Evolutionary conservation across 2,113 vertebrate genomes (phyloP).

Genomic region (Stomatorhinus ivindoensis): DNA sequence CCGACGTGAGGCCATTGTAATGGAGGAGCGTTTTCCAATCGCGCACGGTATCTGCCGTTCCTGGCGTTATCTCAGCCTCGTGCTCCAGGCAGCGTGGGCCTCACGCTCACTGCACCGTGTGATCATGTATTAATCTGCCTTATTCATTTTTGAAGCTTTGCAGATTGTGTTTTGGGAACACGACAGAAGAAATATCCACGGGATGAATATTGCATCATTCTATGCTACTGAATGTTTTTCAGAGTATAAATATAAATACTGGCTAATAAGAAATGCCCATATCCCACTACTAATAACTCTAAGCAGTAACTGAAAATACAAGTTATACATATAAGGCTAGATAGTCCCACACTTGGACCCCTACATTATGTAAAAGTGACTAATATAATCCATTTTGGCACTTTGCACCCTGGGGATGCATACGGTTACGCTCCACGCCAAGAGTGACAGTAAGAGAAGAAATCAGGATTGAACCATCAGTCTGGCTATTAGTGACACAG

Average conservation of each 20-base stretch:
- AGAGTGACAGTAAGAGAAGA: background rate
- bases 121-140: background rate
- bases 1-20: background rate
- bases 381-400: background rate
- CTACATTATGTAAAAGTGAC: background rate
- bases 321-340: background rate
- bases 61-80: background rate
- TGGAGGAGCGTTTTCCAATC: background rate
- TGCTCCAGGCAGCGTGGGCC: background rate
- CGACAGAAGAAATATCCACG: background rate
- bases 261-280: background rate
- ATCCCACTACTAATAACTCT: background rate
- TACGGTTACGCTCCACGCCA: background rate
- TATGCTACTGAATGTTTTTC: background rate
- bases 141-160: constrained; percentile 2
- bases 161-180: background rate
- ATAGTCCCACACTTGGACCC: background rate
- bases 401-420: background rate
- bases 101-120: background rate
- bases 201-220: background rate
- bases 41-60: background rate
- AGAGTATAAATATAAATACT: background rate
- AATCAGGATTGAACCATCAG: background rate
- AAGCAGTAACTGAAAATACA: background rate
- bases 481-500: constrained; percentile 1